Evolutionary conservation across 2,113 vertebrate genomes (phyloP).

Genomic region (Bostrychus sinensis): DNA sequence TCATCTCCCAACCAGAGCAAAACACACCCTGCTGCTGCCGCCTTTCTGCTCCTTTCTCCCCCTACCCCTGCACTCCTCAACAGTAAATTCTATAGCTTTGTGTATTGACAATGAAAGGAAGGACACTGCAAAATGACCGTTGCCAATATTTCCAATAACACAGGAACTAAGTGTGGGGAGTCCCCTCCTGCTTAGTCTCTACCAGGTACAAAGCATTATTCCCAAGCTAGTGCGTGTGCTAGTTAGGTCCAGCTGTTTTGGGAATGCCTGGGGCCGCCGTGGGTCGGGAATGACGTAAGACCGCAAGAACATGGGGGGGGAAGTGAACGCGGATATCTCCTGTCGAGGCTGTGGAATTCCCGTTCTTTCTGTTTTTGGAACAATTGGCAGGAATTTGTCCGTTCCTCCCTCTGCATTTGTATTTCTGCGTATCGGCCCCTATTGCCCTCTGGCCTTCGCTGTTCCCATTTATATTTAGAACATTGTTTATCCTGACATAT

Average conservation of each 20-base stretch:
- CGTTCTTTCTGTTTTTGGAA: slow-evolving; percentile 76
- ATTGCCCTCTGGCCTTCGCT: slow-evolving; percentile 32
- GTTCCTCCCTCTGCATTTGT: slow-evolving; percentile 51
- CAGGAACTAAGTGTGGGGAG: slow-evolving; percentile 60
- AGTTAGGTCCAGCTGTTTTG: slow-evolving; percentile 69
- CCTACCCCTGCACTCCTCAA: slow-evolving; percentile 4
- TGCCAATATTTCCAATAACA: slow-evolving; percentile 51
- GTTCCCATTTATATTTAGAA: slow-evolving; percentile 53
- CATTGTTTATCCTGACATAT: slow-evolving; percentile 31
- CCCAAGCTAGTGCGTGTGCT: slow-evolving; percentile 14
- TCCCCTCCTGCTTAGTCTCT: slow-evolving; percentile 57
- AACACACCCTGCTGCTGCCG: slow-evolving; percentile 39
- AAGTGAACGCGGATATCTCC: slow-evolving; percentile 71
- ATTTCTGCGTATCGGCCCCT: slow-evolving; percentile 15
- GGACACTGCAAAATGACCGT: slow-evolving; percentile 30
- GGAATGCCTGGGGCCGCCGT: slow-evolving; percentile 62
- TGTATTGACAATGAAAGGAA: slow-evolving; percentile 59
- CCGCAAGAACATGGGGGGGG: slow-evolving; percentile 28
- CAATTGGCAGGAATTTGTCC: slow-evolving; percentile 61
- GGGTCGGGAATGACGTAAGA: slow-evolving; percentile 68
- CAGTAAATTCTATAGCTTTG: slow-evolving; percentile 17
- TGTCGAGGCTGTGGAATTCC: slow-evolving; percentile 69
- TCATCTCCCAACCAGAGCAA: slow-evolving; percentile 45
- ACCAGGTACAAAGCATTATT: slow-evolving; percentile 48
- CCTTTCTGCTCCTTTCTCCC: slow-evolving; percentile 8